Evolutionary conservation across 2,113 vertebrate genomes (phyloP).

Genomic region (Ophiodon elongatus): DNA sequence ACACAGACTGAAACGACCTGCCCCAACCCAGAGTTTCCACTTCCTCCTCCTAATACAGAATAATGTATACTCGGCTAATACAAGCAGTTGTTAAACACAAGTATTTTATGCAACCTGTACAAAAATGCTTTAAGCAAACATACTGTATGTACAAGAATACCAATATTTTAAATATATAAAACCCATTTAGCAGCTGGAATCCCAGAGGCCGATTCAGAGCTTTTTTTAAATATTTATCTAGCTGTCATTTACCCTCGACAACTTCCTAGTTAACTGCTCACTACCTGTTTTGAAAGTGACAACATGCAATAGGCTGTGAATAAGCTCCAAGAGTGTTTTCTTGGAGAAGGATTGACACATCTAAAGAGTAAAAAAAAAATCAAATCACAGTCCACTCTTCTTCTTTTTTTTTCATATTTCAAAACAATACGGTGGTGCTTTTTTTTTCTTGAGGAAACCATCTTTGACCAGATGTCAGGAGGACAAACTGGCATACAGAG

Average conservation of each 20-base stretch:
- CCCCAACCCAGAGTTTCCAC: not conserved
- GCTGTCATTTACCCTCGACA: not conserved
- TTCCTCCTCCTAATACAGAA: not conserved
- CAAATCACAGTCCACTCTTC: not conserved
- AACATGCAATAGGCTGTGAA: not conserved
- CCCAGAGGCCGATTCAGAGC: too few species aligned
- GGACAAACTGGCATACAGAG: not conserved
- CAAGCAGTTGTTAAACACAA: not conserved
- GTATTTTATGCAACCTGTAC: not conserved
- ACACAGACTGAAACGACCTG: not conserved
- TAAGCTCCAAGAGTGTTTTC: not conserved
- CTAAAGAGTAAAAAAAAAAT: not conserved
- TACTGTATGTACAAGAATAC: too few species aligned
- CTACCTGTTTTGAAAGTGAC: not conserved
- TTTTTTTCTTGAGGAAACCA: not conserved
- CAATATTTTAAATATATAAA: too few species aligned
- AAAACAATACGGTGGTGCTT: not conserved
- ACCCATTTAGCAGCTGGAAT: not conserved
- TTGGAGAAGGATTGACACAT: not conserved
- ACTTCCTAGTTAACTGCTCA: not conserved
- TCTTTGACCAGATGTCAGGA: not conserved
- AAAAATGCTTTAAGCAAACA: not conserved
- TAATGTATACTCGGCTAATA: too few species aligned
- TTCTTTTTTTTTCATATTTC: too few species aligned
- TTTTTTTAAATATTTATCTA: not conserved